phyloP scores from a whole-genome alignment of 2,888 invertebrate species.

The Thereva unica region DNA sequence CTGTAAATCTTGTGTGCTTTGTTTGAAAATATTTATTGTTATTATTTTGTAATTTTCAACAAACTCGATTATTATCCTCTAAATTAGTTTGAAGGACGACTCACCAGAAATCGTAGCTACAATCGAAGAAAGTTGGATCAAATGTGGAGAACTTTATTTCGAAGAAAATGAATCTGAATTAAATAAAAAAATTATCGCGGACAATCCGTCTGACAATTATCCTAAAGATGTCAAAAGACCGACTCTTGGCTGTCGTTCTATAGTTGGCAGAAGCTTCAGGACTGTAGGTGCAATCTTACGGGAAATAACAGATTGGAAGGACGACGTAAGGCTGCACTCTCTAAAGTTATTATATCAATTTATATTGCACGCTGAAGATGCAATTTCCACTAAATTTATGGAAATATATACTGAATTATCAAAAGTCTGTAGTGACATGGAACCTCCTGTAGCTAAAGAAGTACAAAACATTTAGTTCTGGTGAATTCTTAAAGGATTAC shows the following conservation, averaged over 20 bases:
- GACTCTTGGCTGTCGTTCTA: slow-evolving; percentile 80
- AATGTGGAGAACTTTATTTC: slow-evolving; percentile 77
- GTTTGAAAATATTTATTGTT: neutral
- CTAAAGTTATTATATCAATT: slow-evolving; percentile 55
- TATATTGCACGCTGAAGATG: slow-evolving; percentile 54
- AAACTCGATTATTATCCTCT: neutral
- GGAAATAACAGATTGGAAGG: slow-evolving; percentile 56
- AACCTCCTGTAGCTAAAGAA: slow-evolving; percentile 47
- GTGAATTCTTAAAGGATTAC: neutral
- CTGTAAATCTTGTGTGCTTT: no score
- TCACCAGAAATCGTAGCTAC: slow-evolving; percentile 70
- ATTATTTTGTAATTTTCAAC: neutral
- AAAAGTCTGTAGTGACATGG: slow-evolving; percentile 51
- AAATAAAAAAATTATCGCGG: slow-evolving; percentile 80
- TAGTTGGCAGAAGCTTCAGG: slow-evolving; percentile 70
- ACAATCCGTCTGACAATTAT: slow-evolving; percentile 71
- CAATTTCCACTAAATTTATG: slow-evolving; percentile 55
- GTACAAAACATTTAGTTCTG: slow-evolving; percentile 24
- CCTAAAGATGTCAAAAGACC: slow-evolving; percentile 74
- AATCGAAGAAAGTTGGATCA: slow-evolving; percentile 69
- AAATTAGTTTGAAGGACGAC: slow-evolving; percentile 75
- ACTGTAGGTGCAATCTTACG: slow-evolving; percentile 52
- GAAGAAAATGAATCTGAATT: slow-evolving; percentile 86
- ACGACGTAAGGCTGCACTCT: slow-evolving; percentile 56
- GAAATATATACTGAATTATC: slow-evolving; percentile 54